Base-by-base conservation (phyloP, 2,113 vertebrate genomes). In the Proterorhinus semilunaris region DNA sequence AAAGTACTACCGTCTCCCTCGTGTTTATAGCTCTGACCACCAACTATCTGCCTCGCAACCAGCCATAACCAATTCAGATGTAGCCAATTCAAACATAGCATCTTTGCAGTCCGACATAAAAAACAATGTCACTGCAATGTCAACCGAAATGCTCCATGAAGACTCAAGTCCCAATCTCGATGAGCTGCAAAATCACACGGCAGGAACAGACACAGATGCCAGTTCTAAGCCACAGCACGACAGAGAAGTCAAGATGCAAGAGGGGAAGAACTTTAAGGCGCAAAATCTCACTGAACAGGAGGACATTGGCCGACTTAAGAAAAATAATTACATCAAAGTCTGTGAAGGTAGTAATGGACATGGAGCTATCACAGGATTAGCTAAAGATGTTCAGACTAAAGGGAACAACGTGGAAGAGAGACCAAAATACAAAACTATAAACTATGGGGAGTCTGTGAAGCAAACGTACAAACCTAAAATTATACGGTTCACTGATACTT, bases 391-490 rank as follows among this genome's bases (percentile, higher is more conserved):
- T 57, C 64, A 79, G 68, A 63, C 63, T 21, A 13, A 76, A 68
- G 17, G 69, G 55, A 44, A n/a, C 10, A 36, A 63, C 49, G 27
- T 5, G 4, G 69, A 5, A 0, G 59, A 74, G 0, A 79, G 76
- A 17, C 79, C 92, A 53, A 98, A 97, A 83, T 98, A 98, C 74
- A 94, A 74, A 71, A 95, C 92, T 9, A 90, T 96, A 67, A 96
- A 93, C 84, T 97, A 98, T 36, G 66, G 92, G 2, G 95, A 95
- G 84, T 86, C 89, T 49, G 86, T 81, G 11, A 92, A 93, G 69
- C 82, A 90, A 17, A 87, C 88, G 62, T 96, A 96, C 85, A 93
- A 95, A 74, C 94, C 94, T 0, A 61, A 92, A 79, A 74, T 89
- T 57, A 90, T 98, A 76, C 91, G 91, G 72, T 93, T 92, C 70